A percentile compares a stretch with the other conserved stretches of the same genome.
Evolutionary conservation across 1,140 invertebrate genomes (phyloP).

Genomic region (Drosophila persimilis): DNA sequence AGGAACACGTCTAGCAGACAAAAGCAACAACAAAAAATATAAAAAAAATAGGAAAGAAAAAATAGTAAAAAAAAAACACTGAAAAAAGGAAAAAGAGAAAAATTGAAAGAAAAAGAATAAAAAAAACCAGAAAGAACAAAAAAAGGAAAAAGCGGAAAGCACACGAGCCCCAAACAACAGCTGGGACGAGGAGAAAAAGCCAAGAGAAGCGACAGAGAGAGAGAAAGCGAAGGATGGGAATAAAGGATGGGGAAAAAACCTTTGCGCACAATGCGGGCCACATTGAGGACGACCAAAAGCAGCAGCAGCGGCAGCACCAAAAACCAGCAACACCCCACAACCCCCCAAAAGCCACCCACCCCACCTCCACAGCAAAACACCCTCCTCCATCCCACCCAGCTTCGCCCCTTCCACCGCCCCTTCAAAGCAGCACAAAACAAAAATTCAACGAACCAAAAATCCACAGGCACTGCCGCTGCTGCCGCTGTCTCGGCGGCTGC

Average conservation of each 20-base stretch:
- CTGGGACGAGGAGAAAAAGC: conserved; percentile 31
- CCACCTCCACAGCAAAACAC: too few species aligned
- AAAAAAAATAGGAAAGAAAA: conserved; percentile 49
- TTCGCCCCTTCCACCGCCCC: not conserved
- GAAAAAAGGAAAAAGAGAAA: conserved; percentile 30
- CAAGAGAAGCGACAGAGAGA: not conserved
- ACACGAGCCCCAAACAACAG: conserved; percentile 64
- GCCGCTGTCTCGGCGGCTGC: conserved; percentile 32
- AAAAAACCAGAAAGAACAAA: conserved; percentile 28
- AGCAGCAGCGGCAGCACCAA: not conserved
- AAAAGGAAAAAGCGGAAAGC: conserved; percentile 22
- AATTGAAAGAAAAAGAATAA: conserved; percentile 2
- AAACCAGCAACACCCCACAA: conserved; percentile 8
- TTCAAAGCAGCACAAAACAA: conserved; percentile 18
- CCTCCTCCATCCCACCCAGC: not conserved
- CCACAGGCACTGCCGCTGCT: conserved; percentile 60
- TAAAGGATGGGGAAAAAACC: conserved; percentile 15
- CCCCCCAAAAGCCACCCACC: conserved; percentile 3
- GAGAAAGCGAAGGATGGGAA: not conserved
- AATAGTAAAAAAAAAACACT: conserved; percentile 16
- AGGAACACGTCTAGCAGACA: conserved; percentile 28
- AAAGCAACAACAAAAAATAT: conserved; percentile 6
- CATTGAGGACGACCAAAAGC: conserved; percentile 48
- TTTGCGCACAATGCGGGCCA: conserved; percentile 71
- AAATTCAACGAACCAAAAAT: conserved; percentile 56